Base-by-base conservation (phyloP, 2,888 invertebrate species). In the Rutpela maculata region DNA sequence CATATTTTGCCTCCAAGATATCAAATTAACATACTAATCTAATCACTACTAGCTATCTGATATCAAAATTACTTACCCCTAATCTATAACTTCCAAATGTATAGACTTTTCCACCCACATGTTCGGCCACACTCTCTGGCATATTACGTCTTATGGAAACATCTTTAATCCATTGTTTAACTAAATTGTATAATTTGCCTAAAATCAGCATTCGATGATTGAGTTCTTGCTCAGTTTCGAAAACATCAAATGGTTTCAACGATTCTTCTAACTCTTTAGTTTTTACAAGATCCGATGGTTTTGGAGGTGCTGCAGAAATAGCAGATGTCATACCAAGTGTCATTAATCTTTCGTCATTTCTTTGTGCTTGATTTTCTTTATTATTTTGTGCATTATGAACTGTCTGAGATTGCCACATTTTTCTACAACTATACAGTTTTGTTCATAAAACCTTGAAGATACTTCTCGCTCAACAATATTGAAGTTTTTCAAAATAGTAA, bases 61-160 rank as follows among this genome's bases (percentile, higher is more conserved):
- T 35, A 43, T 1, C 11, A 43, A 43, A 43, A n/a, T 7, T 50
- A 90, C 92, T 91, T 84, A 93, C 99, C 85, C 99, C 96, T 84
- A 96, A 92, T 82, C 97, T 92, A 89, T 99, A 99, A 74, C 99
- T 99, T 63, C 99, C 99, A 90, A 99, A 99, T n/a, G 99, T 99
- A 88, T 98, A 99, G 78, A 99, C 98, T 91, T 99, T 99, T 4
- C 99, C 99, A 22, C 99, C 99, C 76, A 99, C 96, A 82, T 94
- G 94, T 74, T 97, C 97, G 0, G 97, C 97, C 0, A 97, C 94
- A 83, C 94, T 95, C 75, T 95, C 94, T 7, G 99, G 98, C 94
- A 99, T 97, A 90, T 98, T 98, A 90, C 96, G 95, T 82, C 95
- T 92, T 74, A 96, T 90, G 62, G 98, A 97, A 65, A 98, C 94